Evolutionary conservation across 2,797 vertebrate species (phyloP).

Genomic region (Ptychobarbus kaznakovi): DNA sequence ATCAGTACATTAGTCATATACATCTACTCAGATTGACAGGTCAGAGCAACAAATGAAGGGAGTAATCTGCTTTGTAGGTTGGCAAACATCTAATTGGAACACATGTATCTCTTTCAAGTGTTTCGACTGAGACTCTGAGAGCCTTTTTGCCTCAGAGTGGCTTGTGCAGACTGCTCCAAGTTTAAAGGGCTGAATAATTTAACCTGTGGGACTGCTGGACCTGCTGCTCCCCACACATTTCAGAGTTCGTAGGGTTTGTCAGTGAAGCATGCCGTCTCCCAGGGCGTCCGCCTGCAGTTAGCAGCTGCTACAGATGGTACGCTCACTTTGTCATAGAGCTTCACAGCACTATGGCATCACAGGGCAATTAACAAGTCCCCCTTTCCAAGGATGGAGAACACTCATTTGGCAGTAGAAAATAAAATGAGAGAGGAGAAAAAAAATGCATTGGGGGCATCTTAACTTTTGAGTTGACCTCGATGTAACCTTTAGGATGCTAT

Average conservation of each 20-base stretch:
- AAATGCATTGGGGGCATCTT: conserved; percentile 66
- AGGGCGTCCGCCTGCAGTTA: conserved; percentile 72
- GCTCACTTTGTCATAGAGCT: conserved; percentile 73
- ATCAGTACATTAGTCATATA: background rate
- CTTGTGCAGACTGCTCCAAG: conserved; percentile 62
- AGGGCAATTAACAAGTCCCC: conserved; percentile 66
- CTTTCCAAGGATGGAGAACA: conserved; percentile 25
- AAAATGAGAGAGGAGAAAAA: conserved; percentile 61
- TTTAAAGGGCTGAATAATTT: conserved; percentile 76
- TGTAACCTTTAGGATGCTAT: conserved; percentile 42
- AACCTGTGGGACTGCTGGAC: conserved; percentile 69
- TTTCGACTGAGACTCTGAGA: conserved; percentile 39
- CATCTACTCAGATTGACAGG: conserved; percentile 13
- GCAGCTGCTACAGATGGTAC: conserved; percentile 76
- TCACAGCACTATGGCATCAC: conserved; percentile 59
- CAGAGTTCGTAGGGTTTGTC: conserved; percentile 70
- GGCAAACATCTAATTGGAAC: conserved; percentile 62
- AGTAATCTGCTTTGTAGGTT: conserved; percentile 54
- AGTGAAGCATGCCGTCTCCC: conserved; percentile 70
- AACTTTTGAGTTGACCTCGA: conserved; percentile 61
- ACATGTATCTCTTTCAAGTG: conserved; percentile 56
- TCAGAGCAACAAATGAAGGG: conserved; percentile 48
- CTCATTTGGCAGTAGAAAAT: conserved; percentile 19
- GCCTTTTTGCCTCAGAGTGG: conserved; percentile 37
- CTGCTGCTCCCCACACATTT: conserved; percentile 64